phyloP scores from a whole-genome alignment of 2,888 invertebrate species.

The Leuctra nigra region DNA sequence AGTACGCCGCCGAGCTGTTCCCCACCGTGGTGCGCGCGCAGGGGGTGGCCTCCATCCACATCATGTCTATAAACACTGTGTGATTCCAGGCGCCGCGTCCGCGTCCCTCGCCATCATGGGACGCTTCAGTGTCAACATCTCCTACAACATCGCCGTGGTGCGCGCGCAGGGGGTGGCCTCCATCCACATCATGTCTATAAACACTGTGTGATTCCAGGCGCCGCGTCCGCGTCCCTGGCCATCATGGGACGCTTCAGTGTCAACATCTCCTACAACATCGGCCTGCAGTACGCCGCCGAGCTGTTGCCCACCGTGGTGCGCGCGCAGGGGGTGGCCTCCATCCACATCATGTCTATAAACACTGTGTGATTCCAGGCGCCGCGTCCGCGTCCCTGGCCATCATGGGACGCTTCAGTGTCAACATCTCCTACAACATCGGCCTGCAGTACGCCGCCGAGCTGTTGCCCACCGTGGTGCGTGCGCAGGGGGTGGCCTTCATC shows the following conservation, averaged over 20 bases:
- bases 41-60: conserved; percentile 78
- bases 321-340: conserved; percentile 78
- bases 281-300: conserved; percentile 84
- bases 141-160: conserved; percentile 86
- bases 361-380: conserved; percentile 46
- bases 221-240: conserved; percentile 68
- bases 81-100: conserved; percentile 55
- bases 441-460: conserved; percentile 85
- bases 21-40: conserved; percentile 84
- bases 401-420: conserved; percentile 75
- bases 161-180: conserved; percentile 80
- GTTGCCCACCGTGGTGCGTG: conserved; percentile 78
- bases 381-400: conserved; percentile 73
- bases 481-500: conserved; percentile 78
- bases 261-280: conserved; percentile 85
- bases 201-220: conserved; percentile 45
- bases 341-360: conserved; percentile 85
- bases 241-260: conserved; percentile 79
- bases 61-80: too few species aligned
- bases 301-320: conserved; percentile 79
- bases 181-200: conserved; percentile 82
- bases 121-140: conserved; percentile 79
- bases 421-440: conserved; percentile 85
- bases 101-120: conserved; percentile 75
- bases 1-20: conserved; percentile 80